Base-by-base conservation (phyloP, 2,797 vertebrate species). In the Anguilla anguilla region DNA sequence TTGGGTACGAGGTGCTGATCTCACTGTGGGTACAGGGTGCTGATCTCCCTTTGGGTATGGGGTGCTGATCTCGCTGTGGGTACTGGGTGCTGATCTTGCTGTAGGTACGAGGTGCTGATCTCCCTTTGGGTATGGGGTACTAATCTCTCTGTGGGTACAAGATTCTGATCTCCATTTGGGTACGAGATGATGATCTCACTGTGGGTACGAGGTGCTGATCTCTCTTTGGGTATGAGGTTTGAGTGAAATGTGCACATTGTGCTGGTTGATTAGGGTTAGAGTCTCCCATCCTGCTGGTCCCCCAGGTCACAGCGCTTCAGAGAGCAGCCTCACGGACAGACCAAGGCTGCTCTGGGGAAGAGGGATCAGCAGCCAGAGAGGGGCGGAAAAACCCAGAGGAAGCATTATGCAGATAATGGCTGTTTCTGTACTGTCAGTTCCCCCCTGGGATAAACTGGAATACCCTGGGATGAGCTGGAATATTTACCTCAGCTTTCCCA, bases 281-380 rank as follows among this genome's bases (percentile, higher is more conserved):
- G 51, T 89, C 59, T 74, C 43, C 84, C 22, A 1, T 57, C 72
- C 69, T 88, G 84, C 86, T 88, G 86, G 87, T 89, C 86, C 69
- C 87, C 87, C 88, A 53, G 86, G 88, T 46, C 69, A 77, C 25
- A 57, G 28, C 28, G 82, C 59, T 87, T 59, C 83, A 87, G 19
- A 61, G n/a, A 39, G 22, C 79, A 67, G 86, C 55, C 72, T 81
- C 10, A 7, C 7, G 72, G 39, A 86, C 59, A 81, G 13, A 53
- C 9, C 6, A 86, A 86, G 72, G 35, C 35, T 3, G 7, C 22
- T 86, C 31, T 22, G 86, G 39, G 17, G 35, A 55, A 28, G 17
- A 25, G 79, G 46, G 39, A 85, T 22, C 22, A 3, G n/a, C 25
- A 77, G 35, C 35, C 10, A 9, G 69, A 35, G 69, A 61, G 25